A percentile compares a stretch with the other conserved stretches of the same genome.
These are phyloP conservation scores for Euzetes globulus DNA, from an alignment of 2,888 invertebrate genomes.

Conservation along the genomic window DNA sequence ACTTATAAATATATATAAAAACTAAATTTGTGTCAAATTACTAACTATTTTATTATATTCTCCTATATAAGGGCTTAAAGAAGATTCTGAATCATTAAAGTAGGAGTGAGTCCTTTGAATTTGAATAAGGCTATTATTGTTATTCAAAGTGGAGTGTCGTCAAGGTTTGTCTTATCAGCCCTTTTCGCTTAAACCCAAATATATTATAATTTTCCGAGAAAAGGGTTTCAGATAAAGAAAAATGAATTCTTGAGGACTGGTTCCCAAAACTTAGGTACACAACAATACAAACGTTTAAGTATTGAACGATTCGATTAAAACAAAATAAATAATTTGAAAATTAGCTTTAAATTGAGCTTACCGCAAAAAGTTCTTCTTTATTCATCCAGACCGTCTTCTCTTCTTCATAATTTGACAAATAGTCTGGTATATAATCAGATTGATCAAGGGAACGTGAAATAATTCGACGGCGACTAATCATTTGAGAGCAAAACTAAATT, in stretches of 20 bases:
- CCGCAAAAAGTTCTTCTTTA: not conserved
- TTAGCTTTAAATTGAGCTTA: too few relatives aligned
- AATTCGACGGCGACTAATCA: constrained; percentile 20
- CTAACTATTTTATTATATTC: not conserved
- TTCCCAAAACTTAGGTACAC: too few relatives aligned
- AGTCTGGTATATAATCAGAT: not conserved
- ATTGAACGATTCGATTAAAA: not conserved
- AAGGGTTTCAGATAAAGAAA: too few relatives aligned
- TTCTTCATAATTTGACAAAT: not conserved
- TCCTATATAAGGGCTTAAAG: constrained; percentile 11
- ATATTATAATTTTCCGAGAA: too few relatives aligned
- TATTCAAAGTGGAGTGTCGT: not conserved
- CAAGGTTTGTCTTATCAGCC: not conserved
- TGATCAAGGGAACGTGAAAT: constrained; percentile 6
- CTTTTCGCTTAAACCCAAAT: not conserved
- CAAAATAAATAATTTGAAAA: not conserved
- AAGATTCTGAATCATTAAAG: constrained; percentile 24
- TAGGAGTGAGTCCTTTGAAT: constrained; percentile 6
- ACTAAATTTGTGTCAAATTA: constrained; percentile 13
- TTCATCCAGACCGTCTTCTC: not conserved
- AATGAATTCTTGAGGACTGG: too few relatives aligned
- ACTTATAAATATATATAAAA: not conserved
- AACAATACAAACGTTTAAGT: too few relatives aligned
- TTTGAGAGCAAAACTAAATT: not conserved
- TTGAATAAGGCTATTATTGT: not conserved